Evolutionary conservation across 2,797 vertebrate species (phyloP), one percentile per base, ranked within the genome.

Genomic region (Crocidura indochinensis): DNA sequence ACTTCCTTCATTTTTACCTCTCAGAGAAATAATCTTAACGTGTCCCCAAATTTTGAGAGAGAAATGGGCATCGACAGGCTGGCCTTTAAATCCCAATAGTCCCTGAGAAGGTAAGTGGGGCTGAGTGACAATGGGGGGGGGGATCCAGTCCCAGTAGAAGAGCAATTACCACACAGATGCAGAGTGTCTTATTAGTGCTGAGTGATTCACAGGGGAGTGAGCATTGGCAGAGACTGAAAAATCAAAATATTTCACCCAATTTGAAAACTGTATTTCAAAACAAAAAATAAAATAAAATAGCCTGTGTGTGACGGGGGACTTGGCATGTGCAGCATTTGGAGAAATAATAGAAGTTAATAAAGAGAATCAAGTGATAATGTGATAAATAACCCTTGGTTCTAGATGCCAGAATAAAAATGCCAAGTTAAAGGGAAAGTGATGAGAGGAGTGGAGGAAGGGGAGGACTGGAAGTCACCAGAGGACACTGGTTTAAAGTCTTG

Each of bases 61-160:
- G 31, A 84, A 77, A 53, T 60, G 68, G 20, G 80, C 29, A 51
- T 78, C 44, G 62, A 62, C 6, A 51, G n/a, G 20, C 60, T 51
- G 71, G 14, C 14, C 71, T 20, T 47, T 29, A 69, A 78, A 9
- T 81, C n/a, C 26, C 73, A 29, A n/a, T 24, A 4, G 31, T 69
- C 12, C 56, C 73, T 62, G 20, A 10, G 24, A 53, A 31, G 12
- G 10, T 27, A 56, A 68, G 26, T 19, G 1, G 8, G 14, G 26
- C 3, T 60, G 22, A 10, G 2, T 22, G 71, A 24, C 0, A 0
- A 1, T 19, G 10, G 10, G 20, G 38, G 38, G 38, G 10, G 20
- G 38, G 38, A 5, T 38, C 38, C 38, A 38, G 38, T n/a, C 38
- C 38, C 38, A 38, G 38, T 38, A 5, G 38, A 38, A 38, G 38